Base-by-base conservation (phyloP, 2,113 vertebrate species). In the Clarias magur region DNA sequence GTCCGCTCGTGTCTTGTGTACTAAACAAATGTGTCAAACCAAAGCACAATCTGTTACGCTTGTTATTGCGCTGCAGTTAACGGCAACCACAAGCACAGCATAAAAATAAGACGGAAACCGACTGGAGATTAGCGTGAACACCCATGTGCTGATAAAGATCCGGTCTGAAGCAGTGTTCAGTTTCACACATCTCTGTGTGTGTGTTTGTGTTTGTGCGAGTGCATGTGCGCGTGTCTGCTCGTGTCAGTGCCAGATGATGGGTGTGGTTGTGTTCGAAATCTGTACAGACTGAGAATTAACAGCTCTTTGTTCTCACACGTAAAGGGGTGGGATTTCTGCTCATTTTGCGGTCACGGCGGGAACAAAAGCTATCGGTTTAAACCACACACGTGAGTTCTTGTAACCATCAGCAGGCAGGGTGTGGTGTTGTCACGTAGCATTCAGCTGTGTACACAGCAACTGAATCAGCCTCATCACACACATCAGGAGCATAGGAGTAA, bases 231-330 rank as follows among this genome's bases (percentile, higher is more conserved):
- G 38, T 25, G 42, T 53, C 21, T 10, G 57, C 16, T 16, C 34
- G 42, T n/a, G 53, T 21, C 3, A 42, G 30, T 17, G 30, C 25
- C 57, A 21, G 48, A 38, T 21, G 54, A 27, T 63, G 80, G 79
- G 84, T 83, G 65, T 59, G 62, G 25, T 63, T 75, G 54, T 72
- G 62, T 73, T 83, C 65, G 12, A 84, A 83, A 84, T 87, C 86
- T 87, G 60, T 78, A 57, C n/a, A 0, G 60, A 21, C 68, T 42
- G 15, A 82, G 67, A 79, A 23, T 67, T 81, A 85, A 88, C 76
- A 23, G 57, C 85, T 82, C 75, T 82, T 87, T 59, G 53, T 88
- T 83, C 85, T 84, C 81, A 86, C n/a, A 84, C 53, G 60, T 84
- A 85, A 63, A 79, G 53, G 75, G 70, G 73, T 65, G 70, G 85